Evolutionary conservation across 2,888 invertebrate genomes (phyloP).

Genomic region (Hypsopygia costalis): DNA sequence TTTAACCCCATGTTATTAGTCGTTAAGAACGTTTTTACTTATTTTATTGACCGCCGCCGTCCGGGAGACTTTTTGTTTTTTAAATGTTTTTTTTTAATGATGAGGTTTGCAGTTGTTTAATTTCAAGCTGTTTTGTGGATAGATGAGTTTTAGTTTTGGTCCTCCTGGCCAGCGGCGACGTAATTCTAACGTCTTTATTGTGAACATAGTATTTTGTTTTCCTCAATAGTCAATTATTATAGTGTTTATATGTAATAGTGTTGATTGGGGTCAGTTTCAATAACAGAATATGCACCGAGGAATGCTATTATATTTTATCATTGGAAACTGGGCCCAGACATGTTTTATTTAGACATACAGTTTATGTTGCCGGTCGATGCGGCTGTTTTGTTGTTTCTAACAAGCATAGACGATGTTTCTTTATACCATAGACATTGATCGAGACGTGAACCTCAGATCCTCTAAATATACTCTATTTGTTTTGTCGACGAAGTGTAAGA

Average conservation of each 20-base stretch:
- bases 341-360: slow-evolving; percentile 33
- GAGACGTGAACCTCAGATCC: slow-evolving; percentile 24
- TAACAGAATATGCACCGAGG: slow-evolving; percentile 1
- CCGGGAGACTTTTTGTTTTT: slow-evolving; percentile 31
- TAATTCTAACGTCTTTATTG: slow-evolving; percentile 24
- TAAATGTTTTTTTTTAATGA: slow-evolving; percentile 24
- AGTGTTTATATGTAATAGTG: slow-evolving; percentile 52
- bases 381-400: slow-evolving; percentile 43
- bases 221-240: slow-evolving; percentile 49
- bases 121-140: slow-evolving; percentile 34
- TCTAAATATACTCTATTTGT: slow-evolving; percentile 16
- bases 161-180: slow-evolving; percentile 33
- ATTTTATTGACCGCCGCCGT: slow-evolving; percentile 27
- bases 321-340: slow-evolving; percentile 36
- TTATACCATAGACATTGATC: slow-evolving; percentile 41
- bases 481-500: slow-evolving; percentile 17
- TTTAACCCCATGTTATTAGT: slow-evolving; percentile 50
- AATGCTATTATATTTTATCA: slow-evolving; percentile 10
- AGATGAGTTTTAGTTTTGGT: slow-evolving; percentile 39
- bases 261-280: slow-evolving; percentile 40
- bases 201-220: slow-evolving; percentile 33
- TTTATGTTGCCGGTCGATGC: slow-evolving; percentile 43
- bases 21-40: slow-evolving; percentile 42
- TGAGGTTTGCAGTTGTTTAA: slow-evolving; percentile 20
- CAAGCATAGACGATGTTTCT: slow-evolving; percentile 35